A percentile compares a stretch with the other conserved stretches of the same genome.
These are phyloP conservation scores for Drosophila jambulina DNA, from an alignment of 1,140 invertebrate species.

Conservation along the genomic window DNA sequence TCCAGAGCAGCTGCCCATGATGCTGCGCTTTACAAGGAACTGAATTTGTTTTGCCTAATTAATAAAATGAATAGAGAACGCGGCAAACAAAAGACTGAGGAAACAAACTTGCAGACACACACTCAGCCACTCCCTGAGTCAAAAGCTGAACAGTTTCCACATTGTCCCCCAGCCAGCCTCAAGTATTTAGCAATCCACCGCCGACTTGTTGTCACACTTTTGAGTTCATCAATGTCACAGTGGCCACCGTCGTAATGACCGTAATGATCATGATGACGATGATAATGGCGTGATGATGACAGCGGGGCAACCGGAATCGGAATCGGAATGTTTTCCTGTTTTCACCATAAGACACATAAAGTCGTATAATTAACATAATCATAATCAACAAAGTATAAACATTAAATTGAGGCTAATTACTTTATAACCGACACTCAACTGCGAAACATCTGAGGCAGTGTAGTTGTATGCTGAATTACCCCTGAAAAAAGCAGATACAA, in stretches of 20 bases:
- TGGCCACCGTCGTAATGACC: constrained; percentile 33
- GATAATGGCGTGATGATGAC: constrained; percentile 27
- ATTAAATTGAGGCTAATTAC: constrained; percentile 83
- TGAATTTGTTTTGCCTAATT: constrained; percentile 83
- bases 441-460: constrained; percentile 67
- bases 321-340: constrained; percentile 49
- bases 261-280: constrained; percentile 29
- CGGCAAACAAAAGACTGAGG: constrained; percentile 52
- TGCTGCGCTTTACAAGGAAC: constrained; percentile 78
- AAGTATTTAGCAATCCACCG: constrained; percentile 35
- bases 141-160: constrained; percentile 21
- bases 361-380: constrained; percentile 84
- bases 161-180: constrained; percentile 5
- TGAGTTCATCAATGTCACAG: constrained; percentile 67
- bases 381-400: constrained; percentile 84
- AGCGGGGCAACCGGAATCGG: constrained; percentile 56
- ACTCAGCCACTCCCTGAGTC: background rate
- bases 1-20: constrained; percentile 71
- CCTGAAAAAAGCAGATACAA: constrained; percentile 44
- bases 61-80: constrained; percentile 81
- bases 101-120: constrained; percentile 49
- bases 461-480: constrained; percentile 51
- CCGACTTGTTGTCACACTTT: constrained; percentile 68
- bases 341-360: constrained; percentile 73
- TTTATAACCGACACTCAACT: constrained; percentile 82